Evolutionary conservation across 1,140 invertebrate species (phyloP).

Genomic region (Trichonephila inaurata): DNA sequence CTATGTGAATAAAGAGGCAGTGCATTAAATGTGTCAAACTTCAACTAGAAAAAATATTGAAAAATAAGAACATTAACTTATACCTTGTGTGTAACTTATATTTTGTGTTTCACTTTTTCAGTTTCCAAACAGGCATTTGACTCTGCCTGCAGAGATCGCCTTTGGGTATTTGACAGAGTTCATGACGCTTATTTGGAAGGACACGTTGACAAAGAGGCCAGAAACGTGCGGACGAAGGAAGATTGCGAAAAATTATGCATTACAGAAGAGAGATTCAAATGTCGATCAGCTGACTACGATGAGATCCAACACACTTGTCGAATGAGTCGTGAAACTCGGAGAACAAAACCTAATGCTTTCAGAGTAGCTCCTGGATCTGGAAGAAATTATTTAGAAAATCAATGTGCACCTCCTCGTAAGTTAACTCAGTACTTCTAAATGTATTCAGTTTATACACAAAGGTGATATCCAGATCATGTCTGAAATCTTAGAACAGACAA

Average conservation of each 20-base stretch:
- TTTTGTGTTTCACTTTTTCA: conserved; percentile 3
- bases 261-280: conserved; percentile 81
- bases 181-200: conserved; percentile 82
- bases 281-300: conserved; percentile 82
- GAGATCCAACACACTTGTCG: conserved; percentile 80
- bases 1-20: too few species aligned
- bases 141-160: conserved; percentile 81
- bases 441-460: too few species aligned
- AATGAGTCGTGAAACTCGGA: conserved; percentile 82
- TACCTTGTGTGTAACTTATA: too few species aligned
- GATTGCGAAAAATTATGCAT: conserved; percentile 83
- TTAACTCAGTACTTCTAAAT: not conserved
- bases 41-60: too few species aligned
- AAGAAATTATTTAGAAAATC: conserved; percentile 83
- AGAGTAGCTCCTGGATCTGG: conserved; percentile 79
- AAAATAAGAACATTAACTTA: too few species aligned
- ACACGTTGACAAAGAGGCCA: conserved; percentile 81
- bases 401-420: conserved; percentile 81
- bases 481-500: too few species aligned
- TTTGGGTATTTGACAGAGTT: conserved; percentile 83
- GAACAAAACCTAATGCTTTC: conserved; percentile 83
- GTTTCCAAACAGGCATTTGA: conserved; percentile 79
- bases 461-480: too few species aligned
- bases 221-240: conserved; percentile 80
- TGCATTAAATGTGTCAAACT: too few species aligned